Evolutionary conservation across 2,888 invertebrate species (phyloP).

Genomic region (Luperina nickerlii): DNA sequence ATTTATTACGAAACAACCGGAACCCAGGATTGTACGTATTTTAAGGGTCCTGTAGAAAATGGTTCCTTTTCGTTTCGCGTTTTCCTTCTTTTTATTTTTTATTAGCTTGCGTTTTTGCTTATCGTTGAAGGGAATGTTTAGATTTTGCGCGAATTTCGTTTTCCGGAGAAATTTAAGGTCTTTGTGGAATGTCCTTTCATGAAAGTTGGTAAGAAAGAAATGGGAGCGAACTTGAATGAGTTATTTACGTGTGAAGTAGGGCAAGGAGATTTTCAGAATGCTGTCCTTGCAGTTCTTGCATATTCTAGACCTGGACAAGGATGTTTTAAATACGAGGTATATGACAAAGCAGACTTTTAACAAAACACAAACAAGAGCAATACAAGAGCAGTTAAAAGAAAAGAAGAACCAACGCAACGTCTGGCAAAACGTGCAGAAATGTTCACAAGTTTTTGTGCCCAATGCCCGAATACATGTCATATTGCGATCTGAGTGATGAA

Average conservation of each 20-base stretch:
- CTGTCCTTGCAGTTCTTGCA: constrained; percentile 5
- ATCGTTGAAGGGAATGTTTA: constrained; percentile 51
- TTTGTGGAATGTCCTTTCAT: constrained; percentile 24
- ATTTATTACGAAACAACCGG: constrained; percentile 72
- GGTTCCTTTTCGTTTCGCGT: constrained; percentile 34
- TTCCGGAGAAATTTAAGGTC: constrained; percentile 34
- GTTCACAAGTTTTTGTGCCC: constrained; percentile 54
- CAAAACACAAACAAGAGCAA: constrained; percentile 24
- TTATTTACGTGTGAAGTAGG: constrained; percentile 30
- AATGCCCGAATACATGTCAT: constrained; percentile 51
- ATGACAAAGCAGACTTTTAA: not conserved
- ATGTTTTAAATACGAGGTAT: not conserved
- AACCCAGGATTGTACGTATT: constrained; percentile 50
- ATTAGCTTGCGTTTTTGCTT: constrained; percentile 52
- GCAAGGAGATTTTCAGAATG: constrained; percentile 12
- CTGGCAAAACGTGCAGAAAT: constrained; percentile 47
- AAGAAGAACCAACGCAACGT: constrained; percentile 29
- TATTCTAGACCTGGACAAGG: not conserved
- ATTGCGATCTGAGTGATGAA: constrained; percentile 59
- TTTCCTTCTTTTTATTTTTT: constrained; percentile 52
- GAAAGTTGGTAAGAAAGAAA: constrained; percentile 12
- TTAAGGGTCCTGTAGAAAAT: constrained; percentile 42
- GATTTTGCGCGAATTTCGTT: constrained; percentile 42
- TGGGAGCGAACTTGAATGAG: constrained; percentile 18
- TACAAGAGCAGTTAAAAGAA: constrained; percentile 17